Base-by-base conservation (phyloP, 2,797 vertebrate genomes). In the Scarus forsteni region DNA sequence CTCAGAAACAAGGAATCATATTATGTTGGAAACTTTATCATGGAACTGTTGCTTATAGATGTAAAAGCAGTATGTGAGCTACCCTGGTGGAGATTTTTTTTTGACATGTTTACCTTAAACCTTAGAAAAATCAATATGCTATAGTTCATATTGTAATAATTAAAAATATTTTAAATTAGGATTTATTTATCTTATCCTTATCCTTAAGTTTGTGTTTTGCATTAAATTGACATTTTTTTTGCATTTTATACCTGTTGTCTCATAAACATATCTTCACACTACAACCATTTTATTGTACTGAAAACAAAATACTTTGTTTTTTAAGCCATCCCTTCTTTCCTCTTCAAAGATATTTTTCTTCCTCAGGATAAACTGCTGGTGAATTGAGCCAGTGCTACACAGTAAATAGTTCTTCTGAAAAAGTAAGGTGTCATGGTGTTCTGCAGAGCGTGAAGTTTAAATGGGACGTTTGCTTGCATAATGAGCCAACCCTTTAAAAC, bases 391-490 rank as follows among this genome's bases (percentile, higher is more conserved):
- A 53, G 55, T 38, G 13, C 38, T 35, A 18, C 61, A 46, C 14
- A 49, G 68, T n/a, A 16, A 66, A 74, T 42, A 15, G 50, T 53
- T 66, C 55, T 68, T 68, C 14, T 14, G 7, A 50, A 64, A 58
- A 68, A 70, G 54, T 42, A 38, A 16, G 34, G 27, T 57, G 76
- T 78, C 66, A 57, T 40, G 60, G 43, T 64, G 52, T 80, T 83
- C 77, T 78, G 57, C 63, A 66, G 53, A 10, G 62, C 3, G 18
- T 69, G 53, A 72, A 68, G 70, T 84, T 70, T 73, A 80, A 77
- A 79, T 80, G 48, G 62, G 75, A 70, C 51, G 43, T 63, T 65
- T 66, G 65, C 46, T 84, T 77, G 52, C 10, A 19, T 60, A 72
- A 80, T 51, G 75, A 77, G 53, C 59, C 66, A 61, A 82, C 81